These are phyloP conservation scores for Campaea margaritaria DNA, from an alignment of 2,888 invertebrate genomes.

Conservation along the genomic window DNA sequence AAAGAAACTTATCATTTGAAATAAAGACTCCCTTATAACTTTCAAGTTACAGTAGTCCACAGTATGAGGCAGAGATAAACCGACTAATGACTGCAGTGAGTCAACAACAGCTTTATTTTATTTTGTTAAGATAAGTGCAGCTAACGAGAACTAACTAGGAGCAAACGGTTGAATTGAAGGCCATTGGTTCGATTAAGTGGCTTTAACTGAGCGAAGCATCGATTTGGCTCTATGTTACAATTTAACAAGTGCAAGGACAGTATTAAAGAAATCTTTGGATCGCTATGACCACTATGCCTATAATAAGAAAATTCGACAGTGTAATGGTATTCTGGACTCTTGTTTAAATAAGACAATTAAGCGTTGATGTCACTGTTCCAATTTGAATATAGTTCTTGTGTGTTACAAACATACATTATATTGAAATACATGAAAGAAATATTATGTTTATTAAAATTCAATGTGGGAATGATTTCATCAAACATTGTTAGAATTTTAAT, in stretches of 20 bases:
- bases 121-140: conserved; percentile 67
- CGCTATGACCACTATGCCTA: too few species aligned
- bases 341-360: too few species aligned
- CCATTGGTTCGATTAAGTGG: conserved; percentile 37
- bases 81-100: conserved; percentile 50
- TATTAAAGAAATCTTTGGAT: too few species aligned
- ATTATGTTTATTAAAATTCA: neutral
- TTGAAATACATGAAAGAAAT: too few species aligned
- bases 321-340: too few species aligned
- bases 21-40: conserved; percentile 34
- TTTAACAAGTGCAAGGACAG: neutral
- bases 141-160: conserved; percentile 59
- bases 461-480: conserved; percentile 1
- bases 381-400: too few species aligned
- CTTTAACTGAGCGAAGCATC: conserved; percentile 18
- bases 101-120: conserved; percentile 61
- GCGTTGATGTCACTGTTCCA: too few species aligned
- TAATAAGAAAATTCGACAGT: too few species aligned
- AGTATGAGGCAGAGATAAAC: conserved; percentile 35
- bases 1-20: neutral
- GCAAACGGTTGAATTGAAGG: conserved; percentile 58
- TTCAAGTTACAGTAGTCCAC: conserved; percentile 30
- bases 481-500: conserved; percentile 4
- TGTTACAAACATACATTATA: too few species aligned
- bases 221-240: conserved; percentile 19